Evolutionary conservation across 2,888 invertebrate genomes (phyloP).

Genomic region (Pandemis corylana): DNA sequence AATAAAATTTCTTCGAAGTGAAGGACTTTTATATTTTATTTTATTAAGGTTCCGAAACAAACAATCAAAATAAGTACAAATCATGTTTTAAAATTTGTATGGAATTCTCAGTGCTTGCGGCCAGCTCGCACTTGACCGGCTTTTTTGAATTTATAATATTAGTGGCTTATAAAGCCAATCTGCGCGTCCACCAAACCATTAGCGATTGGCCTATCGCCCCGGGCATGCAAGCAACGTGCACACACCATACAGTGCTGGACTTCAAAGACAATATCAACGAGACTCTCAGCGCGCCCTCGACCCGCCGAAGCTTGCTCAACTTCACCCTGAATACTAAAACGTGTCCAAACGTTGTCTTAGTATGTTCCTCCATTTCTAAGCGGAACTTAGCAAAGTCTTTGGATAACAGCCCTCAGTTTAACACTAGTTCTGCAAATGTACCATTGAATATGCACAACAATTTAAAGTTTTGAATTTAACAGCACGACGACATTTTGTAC

Average conservation of each 20-base stretch:
- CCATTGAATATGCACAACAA: conserved; percentile 19
- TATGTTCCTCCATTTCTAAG: conserved; percentile 18
- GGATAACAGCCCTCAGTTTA: conserved; percentile 13
- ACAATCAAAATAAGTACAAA: no score
- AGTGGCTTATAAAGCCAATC: no score
- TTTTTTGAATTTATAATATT: no score
- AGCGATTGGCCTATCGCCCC: no score
- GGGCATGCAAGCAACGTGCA: background rate
- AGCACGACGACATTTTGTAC: conserved; percentile 4
- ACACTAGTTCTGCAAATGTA: conserved; percentile 8
- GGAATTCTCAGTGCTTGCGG: no score
- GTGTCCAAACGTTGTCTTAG: conserved; percentile 19
- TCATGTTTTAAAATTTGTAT: no score
- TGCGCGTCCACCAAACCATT: background rate
- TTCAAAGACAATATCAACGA: conserved; percentile 12
- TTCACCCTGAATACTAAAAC: conserved; percentile 27
- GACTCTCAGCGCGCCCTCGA: conserved; percentile 8
- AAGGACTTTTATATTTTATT: no score
- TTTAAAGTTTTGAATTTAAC: conserved; percentile 27
- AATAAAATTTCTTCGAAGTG: no score
- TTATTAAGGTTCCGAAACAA: no score
- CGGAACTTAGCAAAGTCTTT: conserved; percentile 11
- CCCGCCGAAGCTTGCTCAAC: conserved; percentile 12
- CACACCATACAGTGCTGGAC: background rate
- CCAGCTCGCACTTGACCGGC: no score